Conservation (phyloP, 2,797 vertebrate genomes). For the Babyrousa celebensis region DNA sequence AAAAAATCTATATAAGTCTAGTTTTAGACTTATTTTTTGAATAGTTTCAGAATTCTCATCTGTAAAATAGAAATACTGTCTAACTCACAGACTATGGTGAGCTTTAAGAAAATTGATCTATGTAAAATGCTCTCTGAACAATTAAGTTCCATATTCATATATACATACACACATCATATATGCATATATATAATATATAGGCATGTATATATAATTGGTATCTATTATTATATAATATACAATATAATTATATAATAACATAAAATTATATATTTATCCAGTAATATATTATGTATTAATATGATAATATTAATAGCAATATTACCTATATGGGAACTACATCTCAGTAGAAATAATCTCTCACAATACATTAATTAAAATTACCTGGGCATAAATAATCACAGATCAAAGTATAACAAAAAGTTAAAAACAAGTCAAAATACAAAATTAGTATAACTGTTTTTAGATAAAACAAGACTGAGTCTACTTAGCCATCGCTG, state of each 20-base stretch:
- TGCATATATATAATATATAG: no score
- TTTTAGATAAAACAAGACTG: neutral
- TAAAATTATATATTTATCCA: neutral
- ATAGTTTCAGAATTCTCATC: slow-evolving; percentile 18
- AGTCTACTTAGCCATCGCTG: neutral
- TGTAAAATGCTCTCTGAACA: neutral
- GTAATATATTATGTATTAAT: neutral
- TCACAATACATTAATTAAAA: neutral
- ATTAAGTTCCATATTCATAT: neutral
- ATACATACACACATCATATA: neutral
- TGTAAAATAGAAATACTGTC: neutral
- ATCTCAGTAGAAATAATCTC: neutral
- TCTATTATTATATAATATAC: neutral
- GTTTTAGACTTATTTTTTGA: slow-evolving; percentile 42
- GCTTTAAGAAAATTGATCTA: neutral
- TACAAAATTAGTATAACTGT: neutral
- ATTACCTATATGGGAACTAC: neutral
- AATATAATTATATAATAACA: neutral
- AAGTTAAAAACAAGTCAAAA: slow-evolving; percentile 24
- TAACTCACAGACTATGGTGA: neutral
- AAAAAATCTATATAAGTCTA: slow-evolving; percentile 33
- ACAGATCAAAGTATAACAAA: neutral
- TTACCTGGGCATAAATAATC: neutral
- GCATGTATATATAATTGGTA: no score
- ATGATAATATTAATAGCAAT: neutral